Evolutionary conservation across 2,888 invertebrate genomes (phyloP).

Genomic region (Saturnia pavonia): DNA sequence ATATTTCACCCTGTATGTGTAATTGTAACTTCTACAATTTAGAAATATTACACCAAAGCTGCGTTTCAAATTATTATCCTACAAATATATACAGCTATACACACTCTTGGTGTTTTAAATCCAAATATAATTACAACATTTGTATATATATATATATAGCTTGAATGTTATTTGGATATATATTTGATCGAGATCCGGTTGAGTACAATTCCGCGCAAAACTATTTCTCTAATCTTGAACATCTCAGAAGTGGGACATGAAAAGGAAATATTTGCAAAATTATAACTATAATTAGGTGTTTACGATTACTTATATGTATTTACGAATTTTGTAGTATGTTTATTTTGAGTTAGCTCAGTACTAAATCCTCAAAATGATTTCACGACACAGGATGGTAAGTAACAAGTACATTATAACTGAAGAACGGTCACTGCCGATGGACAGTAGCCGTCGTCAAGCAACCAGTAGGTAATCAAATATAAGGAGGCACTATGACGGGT

Average conservation of each 20-base stretch:
- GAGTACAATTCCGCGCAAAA: background rate
- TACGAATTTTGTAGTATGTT: background rate
- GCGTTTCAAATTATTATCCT: background rate
- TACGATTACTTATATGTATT: background rate
- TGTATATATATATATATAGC: too few relatives aligned
- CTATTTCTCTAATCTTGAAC: background rate
- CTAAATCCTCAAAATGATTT: background rate
- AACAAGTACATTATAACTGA: background rate
- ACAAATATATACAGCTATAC: background rate
- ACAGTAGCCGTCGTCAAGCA: background rate
- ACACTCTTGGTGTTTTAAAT: background rate
- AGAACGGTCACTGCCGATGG: background rate
- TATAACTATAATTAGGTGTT: background rate
- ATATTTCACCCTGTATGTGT: background rate
- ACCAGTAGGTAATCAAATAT: background rate
- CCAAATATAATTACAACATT: background rate
- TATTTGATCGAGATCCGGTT: background rate
- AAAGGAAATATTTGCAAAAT: background rate
- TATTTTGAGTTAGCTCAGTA: background rate
- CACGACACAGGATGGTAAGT: background rate
- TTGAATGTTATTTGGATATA: too few relatives aligned
- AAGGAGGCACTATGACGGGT: background rate
- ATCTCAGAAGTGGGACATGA: background rate
- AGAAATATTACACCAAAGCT: background rate
- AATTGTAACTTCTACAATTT: too few relatives aligned